Percentiles rank a stretch among this genome's conserved stretches.
Conservation (phyloP, 1,140 invertebrate genomes). For the Maconellicoccus hirsutus region DNA sequence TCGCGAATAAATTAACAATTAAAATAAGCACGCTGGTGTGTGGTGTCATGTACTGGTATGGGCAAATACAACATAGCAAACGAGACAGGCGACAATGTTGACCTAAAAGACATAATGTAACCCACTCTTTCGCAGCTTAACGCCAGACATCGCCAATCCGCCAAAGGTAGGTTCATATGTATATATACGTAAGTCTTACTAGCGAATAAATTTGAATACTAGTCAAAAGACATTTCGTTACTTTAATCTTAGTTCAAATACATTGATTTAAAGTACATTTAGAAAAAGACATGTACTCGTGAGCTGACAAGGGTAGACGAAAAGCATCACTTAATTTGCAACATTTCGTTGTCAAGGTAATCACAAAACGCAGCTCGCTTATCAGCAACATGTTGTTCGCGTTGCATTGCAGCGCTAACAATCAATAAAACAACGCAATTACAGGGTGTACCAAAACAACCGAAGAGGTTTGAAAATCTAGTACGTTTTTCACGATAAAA, state of each 20-base stretch:
- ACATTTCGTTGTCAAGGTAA: neutral
- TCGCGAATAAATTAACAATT: no score
- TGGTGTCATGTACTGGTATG: neutral
- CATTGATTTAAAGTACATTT: no score
- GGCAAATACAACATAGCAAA: neutral
- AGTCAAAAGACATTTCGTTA: neutral
- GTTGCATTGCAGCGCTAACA: neutral
- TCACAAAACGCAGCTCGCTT: neutral
- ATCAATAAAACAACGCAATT: slow-evolving; percentile 5
- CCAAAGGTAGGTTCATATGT: neutral
- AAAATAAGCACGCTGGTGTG: no score
- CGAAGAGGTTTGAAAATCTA: neutral
- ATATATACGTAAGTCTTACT: no score
- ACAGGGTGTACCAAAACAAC: neutral
- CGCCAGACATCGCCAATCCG: neutral
- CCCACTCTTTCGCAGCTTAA: neutral
- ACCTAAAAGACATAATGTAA: neutral
- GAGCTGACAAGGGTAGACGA: no score
- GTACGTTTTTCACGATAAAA: neutral
- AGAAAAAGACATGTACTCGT: no score
- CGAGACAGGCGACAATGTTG: slow-evolving; percentile 6
- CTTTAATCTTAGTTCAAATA: no score
- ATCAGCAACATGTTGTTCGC: neutral
- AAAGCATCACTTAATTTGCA: neutral
- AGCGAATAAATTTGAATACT: neutral